phyloP scores from a whole-genome alignment of 2,113 vertebrate species.

The Mormyrus iriodes region DNA sequence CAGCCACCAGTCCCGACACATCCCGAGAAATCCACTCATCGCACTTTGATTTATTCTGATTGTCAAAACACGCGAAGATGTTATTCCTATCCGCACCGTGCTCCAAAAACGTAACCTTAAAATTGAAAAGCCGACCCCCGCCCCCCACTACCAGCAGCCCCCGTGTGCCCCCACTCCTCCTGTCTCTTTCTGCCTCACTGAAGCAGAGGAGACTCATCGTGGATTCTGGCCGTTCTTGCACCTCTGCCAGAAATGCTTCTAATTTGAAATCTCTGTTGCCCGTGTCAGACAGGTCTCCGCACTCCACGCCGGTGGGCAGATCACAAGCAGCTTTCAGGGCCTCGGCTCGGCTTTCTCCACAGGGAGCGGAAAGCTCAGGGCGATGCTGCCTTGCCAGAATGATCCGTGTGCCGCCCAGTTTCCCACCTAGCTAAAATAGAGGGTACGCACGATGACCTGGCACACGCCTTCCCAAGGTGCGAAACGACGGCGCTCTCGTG shows the following conservation, averaged over 20 bases:
- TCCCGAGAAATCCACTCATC: constrained; percentile 27
- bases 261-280: constrained; percentile 27
- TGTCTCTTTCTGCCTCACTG: constrained; percentile 23
- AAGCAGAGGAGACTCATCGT: constrained; percentile 29
- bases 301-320: background rate
- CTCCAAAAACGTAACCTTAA: constrained; percentile 47
- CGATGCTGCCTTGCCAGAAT: background rate
- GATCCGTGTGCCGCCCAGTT: background rate
- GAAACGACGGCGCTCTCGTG: background rate
- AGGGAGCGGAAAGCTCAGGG: background rate
- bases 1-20: background rate
- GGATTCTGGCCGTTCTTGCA: constrained; percentile 33
- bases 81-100: constrained; percentile 39
- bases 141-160: background rate
- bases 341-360: background rate
- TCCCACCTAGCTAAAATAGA: background rate
- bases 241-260: constrained; percentile 24
- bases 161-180: background rate
- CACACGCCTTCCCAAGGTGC: background rate
- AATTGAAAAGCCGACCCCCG: background rate
- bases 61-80: constrained; percentile 49
- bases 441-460: background rate
- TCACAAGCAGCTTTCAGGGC: background rate
- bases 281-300: background rate
- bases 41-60: constrained; percentile 49